Evolutionary conservation across 2,113 vertebrate species (phyloP).

Genomic region (Arenaria interpres): DNA sequence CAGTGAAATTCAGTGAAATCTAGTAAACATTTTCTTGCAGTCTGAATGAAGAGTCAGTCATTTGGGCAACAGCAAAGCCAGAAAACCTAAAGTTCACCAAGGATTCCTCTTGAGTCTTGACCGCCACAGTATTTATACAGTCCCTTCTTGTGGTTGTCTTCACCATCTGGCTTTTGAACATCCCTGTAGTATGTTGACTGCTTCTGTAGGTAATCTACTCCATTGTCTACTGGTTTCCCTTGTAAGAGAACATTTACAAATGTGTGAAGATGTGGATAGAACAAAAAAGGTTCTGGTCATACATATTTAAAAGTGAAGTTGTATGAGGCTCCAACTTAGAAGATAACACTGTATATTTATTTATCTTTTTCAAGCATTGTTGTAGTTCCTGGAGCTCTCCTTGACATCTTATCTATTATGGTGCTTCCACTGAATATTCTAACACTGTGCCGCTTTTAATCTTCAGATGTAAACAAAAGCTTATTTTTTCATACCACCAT

Average conservation of each 20-base stretch:
- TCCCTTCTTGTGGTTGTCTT: neutral
- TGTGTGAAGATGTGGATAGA: constrained; percentile 26
- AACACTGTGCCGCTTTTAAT: constrained; percentile 70
- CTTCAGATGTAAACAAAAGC: constrained; percentile 74
- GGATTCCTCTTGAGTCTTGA: neutral
- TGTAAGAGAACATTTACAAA: constrained; percentile 48
- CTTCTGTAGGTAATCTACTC: constrained; percentile 2
- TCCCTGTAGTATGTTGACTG: neutral
- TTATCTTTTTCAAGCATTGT: constrained; percentile 66
- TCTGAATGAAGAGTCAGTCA: neutral
- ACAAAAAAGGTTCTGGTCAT: constrained; percentile 50
- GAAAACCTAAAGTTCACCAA: neutral
- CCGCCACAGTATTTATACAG: neutral
- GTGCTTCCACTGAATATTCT: constrained; percentile 70
- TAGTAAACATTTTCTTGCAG: neutral
- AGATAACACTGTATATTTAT: constrained; percentile 70
- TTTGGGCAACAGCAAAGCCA: neutral
- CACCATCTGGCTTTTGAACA: neutral
- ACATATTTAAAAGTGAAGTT: constrained; percentile 76
- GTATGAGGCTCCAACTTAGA: constrained; percentile 49
- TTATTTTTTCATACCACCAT: constrained; percentile 43
- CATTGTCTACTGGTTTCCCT: neutral
- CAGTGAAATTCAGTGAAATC: too few relatives aligned
- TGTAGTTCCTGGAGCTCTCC: constrained; percentile 66
- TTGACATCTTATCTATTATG: constrained; percentile 75